phyloP scores from a whole-genome alignment of 1,140 invertebrate genomes.

The Heliconius eleuchia region DNA sequence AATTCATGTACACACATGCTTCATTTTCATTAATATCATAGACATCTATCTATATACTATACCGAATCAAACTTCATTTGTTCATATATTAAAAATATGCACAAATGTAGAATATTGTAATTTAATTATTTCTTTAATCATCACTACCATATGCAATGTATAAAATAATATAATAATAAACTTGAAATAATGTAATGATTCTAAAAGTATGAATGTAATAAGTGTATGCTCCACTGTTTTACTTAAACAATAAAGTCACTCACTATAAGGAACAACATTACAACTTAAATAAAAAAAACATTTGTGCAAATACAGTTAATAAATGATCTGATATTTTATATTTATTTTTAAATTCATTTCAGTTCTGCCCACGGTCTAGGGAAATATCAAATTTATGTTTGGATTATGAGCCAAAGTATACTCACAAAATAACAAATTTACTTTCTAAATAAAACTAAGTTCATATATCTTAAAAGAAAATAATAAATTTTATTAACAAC shows the following conservation, averaged over 20 bases:
- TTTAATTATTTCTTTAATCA: not conserved
- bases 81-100: not conserved
- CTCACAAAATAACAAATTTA: slow-evolving; percentile 4
- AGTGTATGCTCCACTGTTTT: slow-evolving; percentile 18
- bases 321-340: slow-evolving; percentile 17
- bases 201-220: not conserved
- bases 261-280: slow-evolving; percentile 38
- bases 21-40: not conserved
- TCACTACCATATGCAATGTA: too few relatives aligned
- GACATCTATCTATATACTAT: not conserved
- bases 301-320: slow-evolving; percentile 43
- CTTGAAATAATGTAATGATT: not conserved
- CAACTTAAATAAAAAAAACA: slow-evolving; percentile 28
- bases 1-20: not conserved
- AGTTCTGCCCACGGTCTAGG: slow-evolving; percentile 8
- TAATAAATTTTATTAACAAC: slow-evolving; percentile 7
- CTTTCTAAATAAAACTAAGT: slow-evolving; percentile 9
- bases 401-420: slow-evolving; percentile 29
- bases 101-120: not conserved
- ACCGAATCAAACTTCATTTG: not conserved
- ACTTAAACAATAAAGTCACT: slow-evolving; percentile 25
- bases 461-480: not conserved
- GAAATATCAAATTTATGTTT: slow-evolving; percentile 8
- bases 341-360: slow-evolving; percentile 26
- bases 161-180: not conserved